Evolutionary conservation across 2,797 vertebrate genomes (phyloP).

Genomic region (Falco biarmicus): DNA sequence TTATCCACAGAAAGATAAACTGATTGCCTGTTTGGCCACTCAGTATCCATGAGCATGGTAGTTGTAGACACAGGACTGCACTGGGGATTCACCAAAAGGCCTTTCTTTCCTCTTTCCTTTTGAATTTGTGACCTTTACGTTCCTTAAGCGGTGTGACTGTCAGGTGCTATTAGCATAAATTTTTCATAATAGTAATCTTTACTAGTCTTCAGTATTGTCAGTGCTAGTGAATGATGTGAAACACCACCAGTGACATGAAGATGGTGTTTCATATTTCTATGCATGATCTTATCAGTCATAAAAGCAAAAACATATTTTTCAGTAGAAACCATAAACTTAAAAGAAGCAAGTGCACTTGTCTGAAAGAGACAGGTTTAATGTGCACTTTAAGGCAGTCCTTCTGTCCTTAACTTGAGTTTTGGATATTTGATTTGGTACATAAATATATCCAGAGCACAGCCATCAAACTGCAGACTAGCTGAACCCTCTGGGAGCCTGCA

Average conservation of each 20-base stretch:
- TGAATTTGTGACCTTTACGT: not conserved
- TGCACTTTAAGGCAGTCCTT: not conserved
- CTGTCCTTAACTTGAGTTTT: not conserved
- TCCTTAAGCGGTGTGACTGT: not conserved
- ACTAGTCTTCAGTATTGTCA: not conserved
- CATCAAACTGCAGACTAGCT: not conserved
- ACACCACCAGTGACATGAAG: not conserved
- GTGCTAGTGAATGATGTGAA: not conserved
- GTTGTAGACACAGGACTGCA: not conserved
- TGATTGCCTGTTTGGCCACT: not conserved
- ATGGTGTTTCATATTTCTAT: not conserved
- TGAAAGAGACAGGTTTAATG: not conserved
- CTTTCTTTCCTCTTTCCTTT: not conserved
- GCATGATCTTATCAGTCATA: not conserved
- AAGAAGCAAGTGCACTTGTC: not conserved
- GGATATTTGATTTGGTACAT: not conserved
- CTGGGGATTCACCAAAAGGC: not conserved
- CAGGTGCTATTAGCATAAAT: not conserved
- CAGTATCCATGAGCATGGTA: not conserved
- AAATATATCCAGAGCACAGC: not conserved
- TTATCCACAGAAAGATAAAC: not conserved
- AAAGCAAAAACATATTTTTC: not conserved
- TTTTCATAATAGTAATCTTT: not conserved
- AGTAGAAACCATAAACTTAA: not conserved
- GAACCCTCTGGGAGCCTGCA: not conserved